Evolutionary conservation across 2,888 invertebrate species (phyloP), one percentile per base, ranked within the genome.

Genomic region (Trichacis sp.): DNA sequence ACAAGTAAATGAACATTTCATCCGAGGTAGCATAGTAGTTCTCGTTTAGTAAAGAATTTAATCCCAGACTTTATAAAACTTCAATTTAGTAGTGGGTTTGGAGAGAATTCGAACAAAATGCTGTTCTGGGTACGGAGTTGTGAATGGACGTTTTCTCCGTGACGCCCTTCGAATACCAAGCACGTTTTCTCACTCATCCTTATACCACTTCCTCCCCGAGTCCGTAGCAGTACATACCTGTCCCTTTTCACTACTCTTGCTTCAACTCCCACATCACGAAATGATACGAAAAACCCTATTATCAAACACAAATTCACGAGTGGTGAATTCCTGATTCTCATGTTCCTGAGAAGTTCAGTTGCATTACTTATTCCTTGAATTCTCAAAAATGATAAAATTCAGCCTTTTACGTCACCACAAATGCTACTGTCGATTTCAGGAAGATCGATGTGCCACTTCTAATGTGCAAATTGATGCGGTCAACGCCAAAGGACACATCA

Each of bases 171-270:
- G 46, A 58, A 66, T 59, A 45, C 66, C 59, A 40, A 62, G 62
- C 66, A 66, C 66, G 66, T 66, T 61, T 55, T 66, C 59, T 55
- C 59, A 59, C 58, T 67, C 62, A 48, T 59, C 62, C 57, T 63
- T 67, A 56, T 61, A 59, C 40, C 42, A 55, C 67, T 63, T 56
- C 61, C 59, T 56, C 63, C 24, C 33, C 38, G 53, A 59, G 62
- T 67, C 67, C 58, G 49, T 56, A 50, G 59, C 40, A 63, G 29
- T 29, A 18, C 14, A 18, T 14, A 12, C 67, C 62, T 63, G 59
- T 54, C 59, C 56, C 54, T 59, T 59, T 63, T 63, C 42, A 43
- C 55, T 52, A 30, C 20, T 56, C 53, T 59, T 59, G 50, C 49
- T 33, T 24, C 51, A 46, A 42, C 46, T 51, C 55, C 38, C 45